These are phyloP conservation scores for Phylloscopus whistleri DNA, from an alignment of 2,113 vertebrate genomes.

Conservation along the genomic window DNA sequence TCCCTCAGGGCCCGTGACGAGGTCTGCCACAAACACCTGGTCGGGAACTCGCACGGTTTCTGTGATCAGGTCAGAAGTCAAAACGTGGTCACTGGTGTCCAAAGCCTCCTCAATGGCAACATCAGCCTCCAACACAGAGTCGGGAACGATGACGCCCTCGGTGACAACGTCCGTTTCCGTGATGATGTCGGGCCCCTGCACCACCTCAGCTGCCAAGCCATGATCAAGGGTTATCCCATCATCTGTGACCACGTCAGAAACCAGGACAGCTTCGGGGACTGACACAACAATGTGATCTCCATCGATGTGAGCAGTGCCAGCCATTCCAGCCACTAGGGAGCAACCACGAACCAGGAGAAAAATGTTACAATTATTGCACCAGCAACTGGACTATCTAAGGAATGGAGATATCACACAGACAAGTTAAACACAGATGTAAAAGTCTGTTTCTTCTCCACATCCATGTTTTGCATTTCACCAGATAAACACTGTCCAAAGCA, in stretches of 20 bases:
- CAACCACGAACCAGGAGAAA: conserved; percentile 42
- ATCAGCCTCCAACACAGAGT: conserved; percentile 86
- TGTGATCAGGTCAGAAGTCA: conserved; percentile 85
- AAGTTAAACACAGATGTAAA: background rate
- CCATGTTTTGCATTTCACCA: background rate
- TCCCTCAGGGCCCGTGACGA: conserved; percentile 86
- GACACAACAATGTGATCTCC: conserved; percentile 98
- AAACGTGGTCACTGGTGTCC: conserved; percentile 83
- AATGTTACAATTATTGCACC: conserved; percentile 27
- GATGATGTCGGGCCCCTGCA: conserved; percentile 87
- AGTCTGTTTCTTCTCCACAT: background rate
- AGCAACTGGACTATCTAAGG: background rate
- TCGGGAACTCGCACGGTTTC: conserved; percentile 82
- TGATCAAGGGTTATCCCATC: conserved; percentile 94
- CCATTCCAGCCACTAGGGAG: conserved; percentile 91
- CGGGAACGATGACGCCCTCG: conserved; percentile 89
- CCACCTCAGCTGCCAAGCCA: conserved; percentile 88
- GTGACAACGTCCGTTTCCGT: conserved; percentile 82
- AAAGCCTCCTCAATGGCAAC: conserved; percentile 92
- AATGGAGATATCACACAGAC: background rate
- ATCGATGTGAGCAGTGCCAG: conserved; percentile 94
- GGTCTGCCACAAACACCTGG: conserved; percentile 95
- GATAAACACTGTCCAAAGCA: background rate
- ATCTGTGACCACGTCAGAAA: conserved; percentile 94
- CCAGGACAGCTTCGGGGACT: conserved; percentile 93